Conservation (phyloP, 2,113 vertebrate genomes). For the Otus sunia region DNA sequence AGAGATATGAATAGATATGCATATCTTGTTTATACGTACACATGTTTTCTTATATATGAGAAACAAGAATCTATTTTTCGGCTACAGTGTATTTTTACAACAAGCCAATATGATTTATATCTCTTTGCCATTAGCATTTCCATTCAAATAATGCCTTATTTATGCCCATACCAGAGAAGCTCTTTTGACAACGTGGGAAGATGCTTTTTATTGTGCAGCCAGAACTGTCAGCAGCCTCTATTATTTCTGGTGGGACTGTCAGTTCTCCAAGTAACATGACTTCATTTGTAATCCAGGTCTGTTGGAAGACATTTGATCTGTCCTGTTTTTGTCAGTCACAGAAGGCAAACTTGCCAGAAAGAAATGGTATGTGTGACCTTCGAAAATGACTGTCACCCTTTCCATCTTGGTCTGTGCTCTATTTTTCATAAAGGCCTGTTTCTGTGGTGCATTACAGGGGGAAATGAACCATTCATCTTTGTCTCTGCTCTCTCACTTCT, state of each 20-base stretch:
- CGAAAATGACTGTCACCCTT: not conserved
- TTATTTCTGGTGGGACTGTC: conserved; percentile 44
- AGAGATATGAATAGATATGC: not conserved
- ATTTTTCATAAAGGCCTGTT: not conserved
- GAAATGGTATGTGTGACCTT: not conserved
- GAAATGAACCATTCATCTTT: not conserved
- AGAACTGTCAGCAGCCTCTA: conserved; percentile 27
- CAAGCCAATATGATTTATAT: not conserved
- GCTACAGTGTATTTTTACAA: not conserved
- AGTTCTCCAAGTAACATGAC: conserved; percentile 22
- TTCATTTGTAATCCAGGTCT: conserved; percentile 40
- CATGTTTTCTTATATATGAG: not conserved
- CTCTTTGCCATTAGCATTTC: not conserved
- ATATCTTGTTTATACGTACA: not conserved
- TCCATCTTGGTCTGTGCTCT: not conserved
- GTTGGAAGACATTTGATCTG: not conserved
- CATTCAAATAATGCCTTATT: conserved; percentile 3
- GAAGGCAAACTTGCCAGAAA: not conserved
- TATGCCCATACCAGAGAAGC: not conserved
- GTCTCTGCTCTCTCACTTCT: not conserved
- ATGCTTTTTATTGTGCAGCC: not conserved
- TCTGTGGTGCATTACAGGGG: not conserved
- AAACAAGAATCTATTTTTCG: not conserved
- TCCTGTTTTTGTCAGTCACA: not conserved
- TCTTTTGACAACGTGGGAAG: not conserved